These are phyloP conservation scores for Andrena bicolor DNA, from an alignment of 2,888 invertebrate species.

Conservation along the genomic window DNA sequence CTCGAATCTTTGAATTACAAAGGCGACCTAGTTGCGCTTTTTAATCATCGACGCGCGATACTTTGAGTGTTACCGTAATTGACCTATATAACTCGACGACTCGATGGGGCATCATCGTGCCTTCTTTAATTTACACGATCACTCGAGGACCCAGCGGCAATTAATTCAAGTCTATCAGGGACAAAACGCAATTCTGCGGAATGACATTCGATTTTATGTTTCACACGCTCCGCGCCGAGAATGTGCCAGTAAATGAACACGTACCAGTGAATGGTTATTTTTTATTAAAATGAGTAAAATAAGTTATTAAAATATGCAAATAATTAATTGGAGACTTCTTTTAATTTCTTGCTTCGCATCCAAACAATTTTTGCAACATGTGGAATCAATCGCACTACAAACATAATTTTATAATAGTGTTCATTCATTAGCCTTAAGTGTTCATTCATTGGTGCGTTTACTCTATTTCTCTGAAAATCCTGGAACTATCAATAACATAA, in stretches of 20 bases:
- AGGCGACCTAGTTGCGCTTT: slow-evolving; percentile 42
- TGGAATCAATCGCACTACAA: too few relatives aligned
- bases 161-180: slow-evolving; percentile 9
- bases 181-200: slow-evolving; percentile 10
- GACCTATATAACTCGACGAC: slow-evolving; percentile 17
- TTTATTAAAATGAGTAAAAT: too few relatives aligned
- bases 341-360: too few relatives aligned
- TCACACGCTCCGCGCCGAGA: neutral
- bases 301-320: too few relatives aligned
- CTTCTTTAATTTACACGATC: neutral
- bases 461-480: neutral
- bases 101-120: neutral
- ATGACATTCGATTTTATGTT: neutral
- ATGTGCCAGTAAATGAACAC: too few relatives aligned
- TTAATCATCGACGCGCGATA: slow-evolving; percentile 14
- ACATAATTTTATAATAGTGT: too few relatives aligned
- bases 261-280: too few relatives aligned
- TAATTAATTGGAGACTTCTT: too few relatives aligned
- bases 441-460: too few relatives aligned
- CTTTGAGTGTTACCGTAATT: slow-evolving; percentile 18
- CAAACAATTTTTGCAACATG: too few relatives aligned
- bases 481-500: too few relatives aligned
- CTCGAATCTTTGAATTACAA: slow-evolving; percentile 34
- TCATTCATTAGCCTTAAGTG: too few relatives aligned
- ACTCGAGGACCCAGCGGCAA: neutral